A percentile compares a stretch with the other conserved stretches of the same genome.
These are phyloP conservation scores for Geotrypetes seraphini DNA, from an alignment of 2,797 vertebrate species.

Conservation along the genomic window DNA sequence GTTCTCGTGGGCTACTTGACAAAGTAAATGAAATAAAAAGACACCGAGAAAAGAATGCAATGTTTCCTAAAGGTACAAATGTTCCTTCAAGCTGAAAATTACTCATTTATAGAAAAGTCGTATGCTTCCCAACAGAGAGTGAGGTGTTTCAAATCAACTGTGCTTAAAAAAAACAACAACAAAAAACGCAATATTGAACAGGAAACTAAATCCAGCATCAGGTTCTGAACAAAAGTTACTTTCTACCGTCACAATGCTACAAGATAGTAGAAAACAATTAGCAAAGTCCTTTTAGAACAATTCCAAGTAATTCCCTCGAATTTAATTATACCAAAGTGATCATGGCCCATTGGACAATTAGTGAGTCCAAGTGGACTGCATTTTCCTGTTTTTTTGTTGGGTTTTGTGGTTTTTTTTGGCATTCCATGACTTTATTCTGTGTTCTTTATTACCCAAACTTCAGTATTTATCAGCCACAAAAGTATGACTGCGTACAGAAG, in stretches of 20 bases:
- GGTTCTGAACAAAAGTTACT: conserved; percentile 11
- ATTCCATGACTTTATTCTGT: no score
- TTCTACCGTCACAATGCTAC: conserved; percentile 7
- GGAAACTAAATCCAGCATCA: conserved; percentile 22
- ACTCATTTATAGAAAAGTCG: conserved; percentile 51
- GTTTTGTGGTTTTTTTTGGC: no score
- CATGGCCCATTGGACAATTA: no score
- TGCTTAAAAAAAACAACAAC: conserved; percentile 38
- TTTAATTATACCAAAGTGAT: no score
- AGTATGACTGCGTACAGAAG: no score
- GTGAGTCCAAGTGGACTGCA: no score
- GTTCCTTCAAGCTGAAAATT: conserved; percentile 57
- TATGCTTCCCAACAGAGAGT: conserved; percentile 28
- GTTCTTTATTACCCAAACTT: no score
- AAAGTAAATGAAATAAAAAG: conserved; percentile 53
- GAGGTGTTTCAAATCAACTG: conserved; percentile 37
- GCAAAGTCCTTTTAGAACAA: background rate
- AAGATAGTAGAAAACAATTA: background rate
- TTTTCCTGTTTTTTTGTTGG: no score
- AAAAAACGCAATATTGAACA: conserved; percentile 28
- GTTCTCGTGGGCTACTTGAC: conserved; percentile 37
- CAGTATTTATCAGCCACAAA: no score
- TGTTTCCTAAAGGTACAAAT: conserved; percentile 44
- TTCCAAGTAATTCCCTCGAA: no score
- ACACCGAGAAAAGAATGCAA: conserved; percentile 36